Base-by-base conservation (phyloP, 2,797 vertebrate species). In the Coreius guichenoti region DNA sequence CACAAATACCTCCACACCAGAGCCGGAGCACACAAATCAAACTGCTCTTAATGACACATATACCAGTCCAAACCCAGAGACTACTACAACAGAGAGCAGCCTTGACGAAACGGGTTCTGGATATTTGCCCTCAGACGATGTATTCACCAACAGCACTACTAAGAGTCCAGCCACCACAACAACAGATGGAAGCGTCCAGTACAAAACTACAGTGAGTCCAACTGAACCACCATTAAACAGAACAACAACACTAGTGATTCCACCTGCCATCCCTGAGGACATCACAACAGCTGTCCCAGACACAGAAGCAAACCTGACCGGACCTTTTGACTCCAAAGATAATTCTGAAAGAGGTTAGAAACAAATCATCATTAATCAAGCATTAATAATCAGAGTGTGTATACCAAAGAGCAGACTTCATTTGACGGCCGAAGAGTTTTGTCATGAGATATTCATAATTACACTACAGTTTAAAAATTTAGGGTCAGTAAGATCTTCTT, bases 211-310 rank as follows among this genome's bases (percentile, higher is more conserved):
- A 14, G 16, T 9, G 7, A 1, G 81, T 29, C 73, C 80, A 14
- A 6, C 78, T 4, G 78, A 92, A 80, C 87, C 82, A n/a, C 80
- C 89, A 16, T 67, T 63, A 54, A 54, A 85, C 21, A 14, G 0
- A 0, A 85, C 21, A 39, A 39, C 85, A 12, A 5, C 0, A 21
- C 65, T 81, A 26, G 70, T 68, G 29, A 86, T 31, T 56, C 88
- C 0, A 23, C 86, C 2, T 31, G 8, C 29, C n/a, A 8, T 72
- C 11, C 65, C 26, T 65, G 0, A 61, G 39, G 3, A 65, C 5
- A 21, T 6, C 11, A 63, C 81, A 3, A 58, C 43, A 43, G 21
- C 26, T 47, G 47, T 26, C 39, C n/a, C 39, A 36, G 17, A 36
- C 19, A 58, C 72, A 54, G 19, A 39, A 16, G 0, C 19, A 16